Percentiles rank a stretch among this genome's conserved stretches.
Conservation (phyloP, 2,888 invertebrate genomes). For the Glyphotaelius pellucidus region DNA sequence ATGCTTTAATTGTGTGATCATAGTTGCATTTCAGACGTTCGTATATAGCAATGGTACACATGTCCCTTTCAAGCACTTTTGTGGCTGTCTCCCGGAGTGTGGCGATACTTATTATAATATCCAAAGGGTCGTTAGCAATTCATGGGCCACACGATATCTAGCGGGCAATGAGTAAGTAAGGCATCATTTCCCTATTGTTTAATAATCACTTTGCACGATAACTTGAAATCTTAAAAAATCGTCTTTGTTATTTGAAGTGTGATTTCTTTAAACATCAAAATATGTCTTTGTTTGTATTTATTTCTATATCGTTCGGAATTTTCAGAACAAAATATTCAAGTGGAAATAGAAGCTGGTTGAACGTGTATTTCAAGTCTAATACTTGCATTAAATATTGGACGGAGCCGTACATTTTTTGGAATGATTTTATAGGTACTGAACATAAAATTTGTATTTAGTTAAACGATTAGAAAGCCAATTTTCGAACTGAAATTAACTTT, state of each 20-base stretch:
- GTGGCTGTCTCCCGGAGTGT: constrained; percentile 52
- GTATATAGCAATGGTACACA: not conserved
- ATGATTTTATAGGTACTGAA: constrained; percentile 62
- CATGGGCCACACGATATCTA: not conserved
- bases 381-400: constrained; percentile 65
- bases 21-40: not conserved
- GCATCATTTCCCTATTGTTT: not conserved
- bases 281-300: too few relatives aligned
- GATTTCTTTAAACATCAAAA: too few relatives aligned
- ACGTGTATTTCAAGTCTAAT: constrained; percentile 62
- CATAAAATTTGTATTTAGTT: not conserved
- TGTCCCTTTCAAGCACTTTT: constrained; percentile 16
- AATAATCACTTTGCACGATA: not conserved
- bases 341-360: not conserved
- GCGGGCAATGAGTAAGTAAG: constrained; percentile 13
- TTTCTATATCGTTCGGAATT: not conserved
- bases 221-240: not conserved
- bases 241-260: not conserved
- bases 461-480: not conserved
- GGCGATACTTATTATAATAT: constrained; percentile 44
- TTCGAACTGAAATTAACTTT: not conserved
- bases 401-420: constrained; percentile 66
- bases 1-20: not conserved
- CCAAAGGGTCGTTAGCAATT: not conserved
- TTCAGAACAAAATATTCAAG: not conserved